Evolutionary conservation across 2,888 invertebrate species (phyloP).

Genomic region (Hemaris fuciformis): DNA sequence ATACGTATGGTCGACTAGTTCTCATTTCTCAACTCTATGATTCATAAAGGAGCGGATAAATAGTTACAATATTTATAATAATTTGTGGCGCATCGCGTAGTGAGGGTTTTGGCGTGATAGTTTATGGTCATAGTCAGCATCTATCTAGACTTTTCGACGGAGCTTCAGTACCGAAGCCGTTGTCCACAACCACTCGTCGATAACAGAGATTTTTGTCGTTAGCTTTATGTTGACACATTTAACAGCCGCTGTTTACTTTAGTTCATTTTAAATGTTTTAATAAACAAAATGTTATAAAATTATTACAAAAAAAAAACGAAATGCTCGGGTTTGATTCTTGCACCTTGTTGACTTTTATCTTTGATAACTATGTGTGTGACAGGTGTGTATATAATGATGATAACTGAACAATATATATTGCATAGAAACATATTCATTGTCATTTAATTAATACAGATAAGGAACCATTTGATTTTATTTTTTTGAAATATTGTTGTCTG

Average conservation of each 20-base stretch:
- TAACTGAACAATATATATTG: no score
- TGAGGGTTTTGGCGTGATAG: conserved; percentile 47
- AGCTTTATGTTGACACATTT: conserved; percentile 59
- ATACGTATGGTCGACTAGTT: conserved; percentile 20
- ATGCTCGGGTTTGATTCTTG: no score
- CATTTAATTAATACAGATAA: no score
- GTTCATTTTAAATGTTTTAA: neutral
- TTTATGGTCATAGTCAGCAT: conserved; percentile 56
- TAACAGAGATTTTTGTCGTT: conserved; percentile 52
- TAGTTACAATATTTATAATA: conserved; percentile 37
- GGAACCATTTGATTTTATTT: no score
- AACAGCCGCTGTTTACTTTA: conserved; percentile 8
- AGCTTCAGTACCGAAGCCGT: conserved; percentile 33
- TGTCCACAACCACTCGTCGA: conserved; percentile 25
- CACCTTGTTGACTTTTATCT: no score
- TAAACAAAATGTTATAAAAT: neutral
- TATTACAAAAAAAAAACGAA: no score
- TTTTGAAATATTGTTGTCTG: no score
- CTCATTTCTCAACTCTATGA: conserved; percentile 24
- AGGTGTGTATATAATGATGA: no score
- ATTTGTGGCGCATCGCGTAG: neutral
- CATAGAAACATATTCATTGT: no score
- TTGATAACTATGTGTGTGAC: no score
- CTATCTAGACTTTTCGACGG: conserved; percentile 62
- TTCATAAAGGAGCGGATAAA: conserved; percentile 38